Conservation (phyloP, 2,888 invertebrate species). For the Drosophila ustulata region DNA sequence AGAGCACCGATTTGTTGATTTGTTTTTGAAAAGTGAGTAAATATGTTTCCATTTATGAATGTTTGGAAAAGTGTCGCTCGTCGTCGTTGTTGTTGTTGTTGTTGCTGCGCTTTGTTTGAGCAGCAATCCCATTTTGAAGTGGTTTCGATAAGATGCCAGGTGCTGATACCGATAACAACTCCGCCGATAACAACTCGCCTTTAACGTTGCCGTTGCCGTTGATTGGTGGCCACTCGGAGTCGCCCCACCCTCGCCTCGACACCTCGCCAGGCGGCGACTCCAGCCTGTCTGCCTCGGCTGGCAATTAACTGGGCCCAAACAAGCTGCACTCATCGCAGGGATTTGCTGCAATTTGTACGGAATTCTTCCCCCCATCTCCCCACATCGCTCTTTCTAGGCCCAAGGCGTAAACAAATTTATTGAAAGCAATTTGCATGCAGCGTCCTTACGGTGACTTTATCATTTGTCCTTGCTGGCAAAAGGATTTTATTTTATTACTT, state of each 20-base stretch:
- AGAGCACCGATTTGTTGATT: conserved; percentile 81
- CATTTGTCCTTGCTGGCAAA: conserved; percentile 66
- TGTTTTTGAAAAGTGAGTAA: conserved; percentile 81
- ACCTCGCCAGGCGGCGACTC: conserved; percentile 29
- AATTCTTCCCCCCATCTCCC: conserved; percentile 42
- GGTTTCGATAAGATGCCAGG: conserved; percentile 76
- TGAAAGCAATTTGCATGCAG: conserved; percentile 81
- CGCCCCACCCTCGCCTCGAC: conserved; percentile 2
- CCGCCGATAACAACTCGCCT: conserved; percentile 52
- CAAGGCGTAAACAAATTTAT: conserved; percentile 75
- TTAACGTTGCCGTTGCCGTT: conserved; percentile 9
- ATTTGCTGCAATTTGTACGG: conserved; percentile 67
- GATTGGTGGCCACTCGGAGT: conserved; percentile 51
- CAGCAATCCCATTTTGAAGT: conserved; percentile 80
- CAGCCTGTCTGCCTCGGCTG: conserved; percentile 55
- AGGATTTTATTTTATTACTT: conserved; percentile 78
- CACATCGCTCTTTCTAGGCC: conserved; percentile 29
- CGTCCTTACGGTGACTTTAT: conserved; percentile 71
- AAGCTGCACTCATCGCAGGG: conserved; percentile 22
- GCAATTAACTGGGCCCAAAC: conserved; percentile 16
- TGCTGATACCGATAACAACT: conserved; percentile 71
- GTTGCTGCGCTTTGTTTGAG: conserved; percentile 74
- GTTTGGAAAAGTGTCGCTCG: conserved; percentile 70
- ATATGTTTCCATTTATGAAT: conserved; percentile 82
- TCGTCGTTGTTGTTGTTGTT: conserved; percentile 22